Base-by-base conservation (phyloP, 2,797 vertebrate species). In the Eulemur rubriventer region DNA sequence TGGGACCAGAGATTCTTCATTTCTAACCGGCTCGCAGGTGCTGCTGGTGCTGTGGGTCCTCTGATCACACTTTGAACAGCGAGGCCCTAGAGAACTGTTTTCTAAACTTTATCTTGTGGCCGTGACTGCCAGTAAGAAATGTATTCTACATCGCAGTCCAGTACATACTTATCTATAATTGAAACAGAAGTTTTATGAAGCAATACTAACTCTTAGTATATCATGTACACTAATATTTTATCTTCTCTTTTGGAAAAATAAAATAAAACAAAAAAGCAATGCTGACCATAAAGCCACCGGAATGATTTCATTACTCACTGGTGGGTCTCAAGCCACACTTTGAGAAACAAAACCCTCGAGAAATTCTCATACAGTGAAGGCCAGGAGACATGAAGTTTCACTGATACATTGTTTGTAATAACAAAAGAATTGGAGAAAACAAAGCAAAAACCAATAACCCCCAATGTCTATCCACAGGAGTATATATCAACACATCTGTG, bases 101-200 rank as follows among this genome's bases (percentile, higher is more conserved):
- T 38, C 76, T 90, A 30, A 63, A 52, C 63, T 73, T 93, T 41
- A 26, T 72, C 43, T 50, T 48, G 69, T 55, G 48, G 50, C 75
- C 65, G 46, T 72, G 59, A 20, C 50, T 86, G 69, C 48, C 63
- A 73, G 59, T 86, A 70, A 95, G 91, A 92, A 94, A 52, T 73
- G 52, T 24, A 38, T 73, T 89, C 43, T 81, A 33, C 33, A 52
- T 52, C 73, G 35, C 59, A 38, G 65, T 52, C n/a, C 91, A 89
- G 48, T 48, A 61, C 33, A 73, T n/a, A n/a, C 78, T 88, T 73
- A 86, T 69, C 82, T 93, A 81, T 95, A 91, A 95, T 92, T 82
- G 75, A 94, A 96, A 76, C 82, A 72, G 67, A 94, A 93, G 65
- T 96, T 95, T 97, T 97, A 95, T 89, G 94, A 91, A 78, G 70